These are phyloP conservation scores for Ateles fusciceps DNA, from an alignment of 2,797 vertebrate genomes.

Conservation along the genomic window DNA sequence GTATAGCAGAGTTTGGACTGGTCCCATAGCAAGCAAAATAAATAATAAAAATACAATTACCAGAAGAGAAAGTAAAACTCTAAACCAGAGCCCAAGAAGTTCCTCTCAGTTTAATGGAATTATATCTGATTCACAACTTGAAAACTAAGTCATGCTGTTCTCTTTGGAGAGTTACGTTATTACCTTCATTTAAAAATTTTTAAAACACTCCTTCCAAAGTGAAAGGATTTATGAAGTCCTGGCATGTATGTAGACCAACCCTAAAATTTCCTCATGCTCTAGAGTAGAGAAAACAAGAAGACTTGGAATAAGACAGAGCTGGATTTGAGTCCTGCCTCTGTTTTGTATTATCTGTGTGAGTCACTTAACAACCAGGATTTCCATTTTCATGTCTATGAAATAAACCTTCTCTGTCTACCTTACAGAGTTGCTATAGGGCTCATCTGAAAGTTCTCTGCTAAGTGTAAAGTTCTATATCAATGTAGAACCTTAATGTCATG, in stretches of 20 bases:
- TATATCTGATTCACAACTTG: background rate
- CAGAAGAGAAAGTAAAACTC: background rate
- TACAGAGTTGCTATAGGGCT: background rate
- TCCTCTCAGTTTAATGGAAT: background rate
- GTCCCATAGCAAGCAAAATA: background rate
- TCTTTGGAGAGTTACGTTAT: slow-evolving; percentile 17
- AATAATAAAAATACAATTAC: slow-evolving; percentile 35
- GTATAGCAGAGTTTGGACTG: slow-evolving; percentile 9
- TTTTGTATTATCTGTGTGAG: background rate
- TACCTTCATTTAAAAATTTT: background rate
- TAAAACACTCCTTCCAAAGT: background rate
- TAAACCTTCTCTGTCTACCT: background rate
- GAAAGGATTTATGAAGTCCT: background rate
- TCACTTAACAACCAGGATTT: background rate
- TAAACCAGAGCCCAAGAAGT: background rate
- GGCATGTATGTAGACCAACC: background rate
- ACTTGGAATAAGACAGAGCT: background rate
- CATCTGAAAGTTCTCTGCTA: background rate
- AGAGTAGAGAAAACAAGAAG: background rate
- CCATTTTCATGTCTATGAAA: background rate
- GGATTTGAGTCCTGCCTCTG: background rate
- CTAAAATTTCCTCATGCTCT: background rate
- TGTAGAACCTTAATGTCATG: background rate
- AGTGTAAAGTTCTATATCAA: background rate
- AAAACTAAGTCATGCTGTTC: slow-evolving; percentile 1